Evolutionary conservation across 2,113 vertebrate genomes (phyloP).

Genomic region (Felis chaus): DNA sequence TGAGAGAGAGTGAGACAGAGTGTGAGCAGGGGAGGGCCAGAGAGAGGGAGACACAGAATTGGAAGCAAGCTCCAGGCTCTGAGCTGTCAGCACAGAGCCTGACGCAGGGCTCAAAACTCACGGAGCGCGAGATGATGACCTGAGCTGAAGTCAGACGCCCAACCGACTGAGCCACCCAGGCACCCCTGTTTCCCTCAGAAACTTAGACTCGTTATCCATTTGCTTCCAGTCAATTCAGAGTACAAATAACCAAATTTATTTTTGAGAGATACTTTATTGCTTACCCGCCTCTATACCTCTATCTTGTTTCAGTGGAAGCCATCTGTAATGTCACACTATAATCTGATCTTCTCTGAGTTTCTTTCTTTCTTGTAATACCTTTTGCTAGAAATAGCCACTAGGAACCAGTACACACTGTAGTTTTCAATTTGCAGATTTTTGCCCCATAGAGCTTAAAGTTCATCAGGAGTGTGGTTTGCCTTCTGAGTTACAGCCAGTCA

Average conservation of each 20-base stretch:
- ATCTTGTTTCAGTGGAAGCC: neutral
- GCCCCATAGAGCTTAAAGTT: neutral
- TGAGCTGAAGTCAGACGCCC: too few species aligned
- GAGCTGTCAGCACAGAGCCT: too few species aligned
- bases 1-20: too few species aligned
- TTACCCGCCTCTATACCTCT: neutral
- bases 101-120: too few species aligned
- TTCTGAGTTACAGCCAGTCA: neutral
- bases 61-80: too few species aligned
- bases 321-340: neutral
- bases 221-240: neutral
- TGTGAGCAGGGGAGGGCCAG: too few species aligned
- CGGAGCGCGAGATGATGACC: too few species aligned
- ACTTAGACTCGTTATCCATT: neutral
- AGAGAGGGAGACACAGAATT: too few species aligned
- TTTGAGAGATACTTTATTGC: neutral
- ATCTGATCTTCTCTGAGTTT: neutral
- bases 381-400: neutral
- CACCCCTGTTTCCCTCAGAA: neutral
- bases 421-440: neutral
- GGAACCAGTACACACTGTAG: neutral
- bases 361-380: neutral
- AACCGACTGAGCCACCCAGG: too few species aligned
- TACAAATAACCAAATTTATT: neutral
- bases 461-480: neutral